phyloP scores from a whole-genome alignment of 2,113 vertebrate species.

The Heliornis fulica region DNA sequence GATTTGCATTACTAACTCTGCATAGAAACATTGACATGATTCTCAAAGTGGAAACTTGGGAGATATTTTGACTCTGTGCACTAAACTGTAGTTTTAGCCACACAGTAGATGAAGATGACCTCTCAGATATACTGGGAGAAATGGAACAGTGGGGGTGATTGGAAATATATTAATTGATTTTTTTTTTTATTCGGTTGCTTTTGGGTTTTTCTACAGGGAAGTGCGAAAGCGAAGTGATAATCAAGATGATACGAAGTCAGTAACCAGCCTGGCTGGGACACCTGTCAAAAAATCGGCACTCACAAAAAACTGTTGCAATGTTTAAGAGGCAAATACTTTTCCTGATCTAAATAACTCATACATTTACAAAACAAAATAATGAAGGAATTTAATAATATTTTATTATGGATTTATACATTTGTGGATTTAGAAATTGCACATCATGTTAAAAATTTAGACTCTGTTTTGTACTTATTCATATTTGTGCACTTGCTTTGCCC shows the following conservation, averaged over 20 bases:
- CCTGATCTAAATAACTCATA: neutral
- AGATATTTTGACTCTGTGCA: neutral
- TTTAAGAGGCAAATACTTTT: constrained; percentile 27
- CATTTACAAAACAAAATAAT: neutral
- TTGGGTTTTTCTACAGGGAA: constrained; percentile 72
- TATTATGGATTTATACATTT: neutral
- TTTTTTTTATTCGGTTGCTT: neutral
- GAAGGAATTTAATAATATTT: neutral
- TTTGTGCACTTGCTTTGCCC: neutral
- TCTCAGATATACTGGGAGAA: neutral
- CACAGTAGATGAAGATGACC: neutral
- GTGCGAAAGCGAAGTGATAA: constrained; percentile 81
- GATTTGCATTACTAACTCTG: neutral
- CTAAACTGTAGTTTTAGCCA: neutral
- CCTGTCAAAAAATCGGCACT: constrained; percentile 76
- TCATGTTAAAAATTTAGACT: neutral
- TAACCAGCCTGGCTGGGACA: constrained; percentile 75
- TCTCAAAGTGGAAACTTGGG: neutral
- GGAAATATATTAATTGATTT: neutral
- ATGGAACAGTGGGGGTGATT: neutral
- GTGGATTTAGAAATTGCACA: neutral
- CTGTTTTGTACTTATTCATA: neutral
- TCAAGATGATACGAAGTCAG: constrained; percentile 72
- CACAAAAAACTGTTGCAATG: constrained; percentile 83
- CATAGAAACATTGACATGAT: neutral